These are phyloP conservation scores for Puffinus mauretanicus DNA, from an alignment of 2,113 vertebrate species.

Conservation along the genomic window DNA sequence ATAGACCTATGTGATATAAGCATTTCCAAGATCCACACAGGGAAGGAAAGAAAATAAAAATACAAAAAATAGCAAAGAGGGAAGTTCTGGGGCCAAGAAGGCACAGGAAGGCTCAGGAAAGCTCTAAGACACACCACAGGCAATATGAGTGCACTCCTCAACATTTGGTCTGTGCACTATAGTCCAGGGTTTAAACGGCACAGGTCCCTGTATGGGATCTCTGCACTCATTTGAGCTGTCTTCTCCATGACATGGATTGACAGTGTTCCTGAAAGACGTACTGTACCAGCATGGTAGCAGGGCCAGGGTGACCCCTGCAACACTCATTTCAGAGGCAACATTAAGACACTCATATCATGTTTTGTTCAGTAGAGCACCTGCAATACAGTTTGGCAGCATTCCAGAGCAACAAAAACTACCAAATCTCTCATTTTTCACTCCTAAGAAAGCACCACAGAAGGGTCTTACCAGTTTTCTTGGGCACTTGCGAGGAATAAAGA, in stretches of 20 bases:
- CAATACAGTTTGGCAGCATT: not conserved
- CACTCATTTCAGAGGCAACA: not conserved
- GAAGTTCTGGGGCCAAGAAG: not conserved
- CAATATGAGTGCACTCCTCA: not conserved
- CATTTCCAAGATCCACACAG: not conserved
- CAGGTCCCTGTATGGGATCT: not conserved
- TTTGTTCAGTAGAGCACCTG: not conserved
- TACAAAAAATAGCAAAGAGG: not conserved
- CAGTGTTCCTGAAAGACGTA: not conserved
- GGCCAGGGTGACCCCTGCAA: not conserved
- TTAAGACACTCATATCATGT: not conserved
- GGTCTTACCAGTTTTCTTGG: not conserved
- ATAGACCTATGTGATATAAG: not conserved
- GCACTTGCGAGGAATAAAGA: not conserved
- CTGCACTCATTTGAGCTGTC: not conserved
- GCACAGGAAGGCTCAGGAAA: not conserved
- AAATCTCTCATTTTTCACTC: not conserved
- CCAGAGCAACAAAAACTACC: not conserved
- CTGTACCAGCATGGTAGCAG: not conserved
- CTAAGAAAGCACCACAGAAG: not conserved
- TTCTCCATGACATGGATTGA: not conserved
- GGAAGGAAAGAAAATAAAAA: not conserved
- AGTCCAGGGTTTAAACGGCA: not conserved
- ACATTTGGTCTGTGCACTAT: no score
- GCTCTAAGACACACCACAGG: not conserved